Evolutionary conservation across 2,113 vertebrate species (phyloP), one percentile per base, ranked within the genome.

Genomic region (Mormoops blainvillei): DNA sequence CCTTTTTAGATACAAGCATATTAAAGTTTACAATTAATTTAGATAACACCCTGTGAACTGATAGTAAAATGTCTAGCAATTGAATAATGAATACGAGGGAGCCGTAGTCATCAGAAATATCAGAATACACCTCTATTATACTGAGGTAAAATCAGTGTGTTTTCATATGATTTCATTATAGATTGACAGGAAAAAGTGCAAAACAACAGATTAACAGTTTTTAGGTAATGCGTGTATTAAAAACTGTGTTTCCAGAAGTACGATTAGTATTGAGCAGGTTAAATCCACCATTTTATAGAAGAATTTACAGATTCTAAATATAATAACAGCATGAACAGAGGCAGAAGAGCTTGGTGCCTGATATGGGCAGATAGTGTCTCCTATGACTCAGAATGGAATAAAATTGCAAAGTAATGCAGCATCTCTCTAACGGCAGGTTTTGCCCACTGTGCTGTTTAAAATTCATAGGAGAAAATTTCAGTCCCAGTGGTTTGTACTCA

Each of bases 161-260:
- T 98, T 98, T 98, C 98, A 98, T 98, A 98, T 7, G 98, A 98
- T 98, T 98, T 98, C 98, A 98, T 98, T 98, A 98, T 93, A 98
- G 98, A 98, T 98, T 98, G 98, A 98, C 98, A 98, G 97, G 86
- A 97, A 98, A 94, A 98, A 91, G 95, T 89, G 90, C 91, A 96
- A 97, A 97, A 98, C 97, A 86, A 84, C 70, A 98, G 98, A 98
- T 98, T 98, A 98, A 98, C 98, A 98, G 97, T 97, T 98, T 97
- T 98, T 97, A 98, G 98, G 97, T 94, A 98, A 98, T 94, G 96
- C 95, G 88, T 97, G 96, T 97, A 97, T 98, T 98, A 98, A 97
- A 98, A 98, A 98, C 94, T 97, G 93, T 97, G 80, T 97, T 98
- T 98, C 98, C 97, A 90, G 98, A 98, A 98, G 97, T 97, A 48